phyloP scores from a whole-genome alignment of 1,140 invertebrate species.

The Drosophila subpulchrella region DNA sequence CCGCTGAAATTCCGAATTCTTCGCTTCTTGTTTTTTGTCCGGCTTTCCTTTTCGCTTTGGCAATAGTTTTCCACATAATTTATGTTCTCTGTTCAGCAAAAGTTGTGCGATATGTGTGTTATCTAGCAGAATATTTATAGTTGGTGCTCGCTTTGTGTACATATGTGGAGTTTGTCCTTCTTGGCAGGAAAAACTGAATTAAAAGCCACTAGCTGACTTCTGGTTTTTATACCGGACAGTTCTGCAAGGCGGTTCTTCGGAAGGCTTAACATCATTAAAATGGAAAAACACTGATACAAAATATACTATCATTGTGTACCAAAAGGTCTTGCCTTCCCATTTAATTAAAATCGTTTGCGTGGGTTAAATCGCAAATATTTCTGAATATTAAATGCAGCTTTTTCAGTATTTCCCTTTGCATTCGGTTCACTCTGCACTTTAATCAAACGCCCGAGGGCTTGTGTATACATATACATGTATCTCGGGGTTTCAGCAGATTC shows the following conservation, averaged over 20 bases:
- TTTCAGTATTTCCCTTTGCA: neutral
- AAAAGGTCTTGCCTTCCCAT: neutral
- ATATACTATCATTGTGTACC: neutral
- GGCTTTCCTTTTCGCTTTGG: slow-evolving; percentile 32
- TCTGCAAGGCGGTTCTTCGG: neutral
- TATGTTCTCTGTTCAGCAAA: slow-evolving; percentile 36
- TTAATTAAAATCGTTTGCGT: neutral
- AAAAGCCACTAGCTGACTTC: slow-evolving; percentile 1
- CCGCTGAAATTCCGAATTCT: slow-evolving; percentile 31
- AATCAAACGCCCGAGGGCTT: slow-evolving; percentile 20
- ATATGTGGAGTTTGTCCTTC: neutral
- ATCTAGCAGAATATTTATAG: slow-evolving; percentile 13
- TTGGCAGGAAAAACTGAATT: slow-evolving; percentile 1
- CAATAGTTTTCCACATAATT: slow-evolving; percentile 53
- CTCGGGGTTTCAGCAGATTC: slow-evolving; percentile 26
- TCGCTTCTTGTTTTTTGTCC: slow-evolving; percentile 21
- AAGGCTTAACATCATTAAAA: neutral
- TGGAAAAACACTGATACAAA: neutral
- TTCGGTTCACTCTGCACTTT: slow-evolving; percentile 28
- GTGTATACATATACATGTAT: neutral
- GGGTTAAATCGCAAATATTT: neutral
- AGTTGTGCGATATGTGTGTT: slow-evolving; percentile 36
- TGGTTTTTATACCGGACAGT: neutral
- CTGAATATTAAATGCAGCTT: neutral
- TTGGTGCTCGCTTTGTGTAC: slow-evolving; percentile 2